Evolutionary conservation across 2,113 vertebrate genomes (phyloP).

Genomic region (Prunella himalayana): DNA sequence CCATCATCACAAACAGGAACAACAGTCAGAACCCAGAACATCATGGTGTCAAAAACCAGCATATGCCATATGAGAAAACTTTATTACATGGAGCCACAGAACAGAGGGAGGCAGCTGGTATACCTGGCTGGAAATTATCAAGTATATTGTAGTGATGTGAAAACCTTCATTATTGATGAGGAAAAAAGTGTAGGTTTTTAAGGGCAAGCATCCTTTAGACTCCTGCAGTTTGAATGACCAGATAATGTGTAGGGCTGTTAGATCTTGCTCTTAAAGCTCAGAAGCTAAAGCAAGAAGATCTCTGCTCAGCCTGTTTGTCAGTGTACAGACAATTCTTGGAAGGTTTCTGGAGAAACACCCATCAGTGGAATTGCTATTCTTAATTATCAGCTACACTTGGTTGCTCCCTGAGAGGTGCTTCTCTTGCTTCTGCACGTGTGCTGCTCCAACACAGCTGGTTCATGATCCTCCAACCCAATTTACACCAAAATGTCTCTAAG

Average conservation of each 20-base stretch:
- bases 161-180: neutral
- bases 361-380: neutral
- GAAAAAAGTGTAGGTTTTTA: neutral
- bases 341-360: conserved; percentile 29
- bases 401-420: neutral
- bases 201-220: neutral
- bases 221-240: neutral
- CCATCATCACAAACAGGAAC: neutral
- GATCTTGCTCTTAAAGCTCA: neutral
- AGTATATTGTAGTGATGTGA: neutral
- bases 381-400: neutral
- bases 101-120: neutral
- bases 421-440: neutral
- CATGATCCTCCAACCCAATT: neutral
- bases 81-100: neutral
- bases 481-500: neutral
- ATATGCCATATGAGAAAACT: neutral
- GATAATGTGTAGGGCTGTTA: neutral
- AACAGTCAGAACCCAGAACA: neutral
- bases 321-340: conserved; percentile 27
- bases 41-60: neutral
- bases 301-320: neutral
- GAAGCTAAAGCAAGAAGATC: neutral
- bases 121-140: neutral
- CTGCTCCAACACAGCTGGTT: neutral